Conservation (phyloP, 2,797 vertebrate genomes). For the Poeciliopsis gracilis region DNA sequence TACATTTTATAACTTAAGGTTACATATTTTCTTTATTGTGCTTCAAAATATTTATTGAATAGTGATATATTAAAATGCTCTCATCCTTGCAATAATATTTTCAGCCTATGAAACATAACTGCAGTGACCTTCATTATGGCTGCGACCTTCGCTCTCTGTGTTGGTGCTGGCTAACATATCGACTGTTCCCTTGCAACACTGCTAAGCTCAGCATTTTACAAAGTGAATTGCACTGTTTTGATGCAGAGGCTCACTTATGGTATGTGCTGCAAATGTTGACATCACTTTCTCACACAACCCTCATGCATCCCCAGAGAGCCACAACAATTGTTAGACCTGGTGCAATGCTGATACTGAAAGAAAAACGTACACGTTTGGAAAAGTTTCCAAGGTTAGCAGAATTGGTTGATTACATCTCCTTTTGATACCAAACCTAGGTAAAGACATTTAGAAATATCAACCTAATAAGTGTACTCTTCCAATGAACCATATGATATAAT, state of each 20-base stretch:
- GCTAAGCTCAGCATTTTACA: slow-evolving; percentile 50
- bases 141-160: slow-evolving; percentile 41
- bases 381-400: no score
- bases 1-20: no score
- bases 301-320: background rate
- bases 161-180: slow-evolving; percentile 21
- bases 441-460: background rate
- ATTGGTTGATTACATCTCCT: background rate
- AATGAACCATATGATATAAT: background rate
- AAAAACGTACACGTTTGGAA: slow-evolving; percentile 10
- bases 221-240: slow-evolving; percentile 26
- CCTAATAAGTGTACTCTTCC: background rate
- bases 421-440: background rate
- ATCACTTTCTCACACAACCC: slow-evolving; percentile 23
- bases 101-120: slow-evolving; percentile 7
- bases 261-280: slow-evolving; percentile 40
- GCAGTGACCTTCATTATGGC: slow-evolving; percentile 48
- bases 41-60: background rate
- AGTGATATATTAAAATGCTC: background rate
- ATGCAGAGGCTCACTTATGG: slow-evolving; percentile 29
- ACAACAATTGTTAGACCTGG: slow-evolving; percentile 11
- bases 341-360: background rate
- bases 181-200: slow-evolving; percentile 23
- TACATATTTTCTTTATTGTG: background rate
- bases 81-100: background rate